phyloP scores from a whole-genome alignment of 2,797 vertebrate genomes.

The Cynopterus sphinx region DNA sequence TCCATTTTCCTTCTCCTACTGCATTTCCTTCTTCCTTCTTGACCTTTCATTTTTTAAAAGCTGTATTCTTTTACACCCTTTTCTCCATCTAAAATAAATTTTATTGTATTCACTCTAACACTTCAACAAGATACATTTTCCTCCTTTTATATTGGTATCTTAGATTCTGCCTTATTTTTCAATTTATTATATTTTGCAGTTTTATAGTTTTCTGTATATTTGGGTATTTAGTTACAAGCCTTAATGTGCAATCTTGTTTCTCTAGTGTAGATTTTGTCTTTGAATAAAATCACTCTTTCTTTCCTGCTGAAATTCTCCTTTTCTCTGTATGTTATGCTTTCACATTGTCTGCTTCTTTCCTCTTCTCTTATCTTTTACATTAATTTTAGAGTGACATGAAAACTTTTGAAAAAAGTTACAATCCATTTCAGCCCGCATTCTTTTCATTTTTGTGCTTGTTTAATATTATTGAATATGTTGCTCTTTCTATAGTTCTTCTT shows the following conservation, averaged over 20 bases:
- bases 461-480: neutral
- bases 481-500: neutral
- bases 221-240: neutral
- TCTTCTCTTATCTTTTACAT: neutral
- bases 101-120: neutral
- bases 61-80: neutral
- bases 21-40: neutral
- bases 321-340: neutral
- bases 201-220: constrained; percentile 26
- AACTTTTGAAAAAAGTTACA: neutral
- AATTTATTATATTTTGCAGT: neutral
- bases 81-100: neutral
- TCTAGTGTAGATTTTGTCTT: neutral
- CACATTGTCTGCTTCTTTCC: neutral
- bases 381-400: neutral
- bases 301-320: neutral
- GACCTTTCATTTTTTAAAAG: neutral
- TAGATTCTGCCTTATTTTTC: neutral
- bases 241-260: neutral
- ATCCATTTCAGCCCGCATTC: neutral
- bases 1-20: neutral
- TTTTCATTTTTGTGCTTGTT: neutral
- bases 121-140: neutral
- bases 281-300: neutral
- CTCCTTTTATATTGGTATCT: neutral